Evolutionary conservation across 2,888 invertebrate genomes (phyloP), one percentile per base, ranked within the genome.

Genomic region (Meteorus cinctellus): DNA sequence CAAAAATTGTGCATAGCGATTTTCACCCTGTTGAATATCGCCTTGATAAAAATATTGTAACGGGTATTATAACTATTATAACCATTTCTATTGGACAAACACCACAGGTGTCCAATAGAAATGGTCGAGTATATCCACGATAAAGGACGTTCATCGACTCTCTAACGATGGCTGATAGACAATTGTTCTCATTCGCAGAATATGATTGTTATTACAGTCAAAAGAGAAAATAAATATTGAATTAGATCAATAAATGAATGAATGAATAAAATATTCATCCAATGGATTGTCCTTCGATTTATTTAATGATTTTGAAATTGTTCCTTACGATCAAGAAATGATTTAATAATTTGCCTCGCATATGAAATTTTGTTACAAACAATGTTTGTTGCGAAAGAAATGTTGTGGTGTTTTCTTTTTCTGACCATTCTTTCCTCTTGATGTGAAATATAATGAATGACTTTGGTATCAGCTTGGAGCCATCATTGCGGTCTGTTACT

Each of bases 361-460:
- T 2, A 41, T 41, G 6, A 41, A 10, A 41, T 41, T 10, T 41
- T 1, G 6, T 41, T 41, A 12, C 12, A 12, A 4, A 41, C 12
- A 41, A 12, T 41, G 41, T 41, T 41, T 12, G 8, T 12, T 12
- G 41, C 12, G 12, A 41, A 41, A 41, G 12, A 41, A 41, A 8
- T 12, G 12, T 2, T 4, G 16, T 48, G 14, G 14, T 48, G 1
- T 48, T 48, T n/a, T 48, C 14, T n/a, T 48, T 48, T 16, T 16
- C 6, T 34, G 34, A 48, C n/a, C 14, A 48, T 48, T 48, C 16
- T 48, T 16, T 48, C n/a, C n/a, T 55, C n/a, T 55, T 6, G 55
- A 55, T 55, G 55, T 24, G 19, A 8, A 19, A 55, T 55, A 55
- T 55, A 55, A 55, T 55, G 24, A 55, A 55, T 55, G 55, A 55